Percentiles rank a stretch among this genome's conserved stretches.
Conservation (phyloP, 2,797 vertebrate genomes). For the Rhadinocentrus ornatus region DNA sequence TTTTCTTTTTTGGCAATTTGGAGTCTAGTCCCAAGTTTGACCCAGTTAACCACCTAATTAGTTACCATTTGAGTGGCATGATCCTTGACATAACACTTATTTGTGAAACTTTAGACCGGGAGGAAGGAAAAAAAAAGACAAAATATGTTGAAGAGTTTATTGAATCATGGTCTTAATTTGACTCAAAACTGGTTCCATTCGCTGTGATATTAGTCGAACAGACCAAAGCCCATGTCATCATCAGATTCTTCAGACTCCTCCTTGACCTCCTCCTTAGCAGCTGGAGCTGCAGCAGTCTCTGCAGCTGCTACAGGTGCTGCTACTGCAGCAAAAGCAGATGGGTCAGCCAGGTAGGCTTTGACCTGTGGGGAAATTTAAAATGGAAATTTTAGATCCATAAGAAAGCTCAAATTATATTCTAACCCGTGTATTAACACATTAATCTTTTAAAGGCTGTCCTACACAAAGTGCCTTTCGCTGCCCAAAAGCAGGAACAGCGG, state of each 20-base stretch:
- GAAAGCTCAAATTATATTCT: neutral
- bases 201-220: conserved; percentile 87
- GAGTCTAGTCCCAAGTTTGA: neutral
- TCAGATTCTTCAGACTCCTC: conserved; percentile 96
- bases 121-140: neutral
- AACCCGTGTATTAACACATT: neutral
- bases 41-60: no score
- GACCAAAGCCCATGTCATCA: conserved; percentile 96
- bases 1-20: no score
- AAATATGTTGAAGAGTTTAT: conserved; percentile 45
- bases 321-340: conserved; percentile 90
- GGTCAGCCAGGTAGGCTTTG: conserved; percentile 95
- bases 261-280: conserved; percentile 81
- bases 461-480: neutral
- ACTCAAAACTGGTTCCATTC: conserved; percentile 34
- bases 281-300: conserved; percentile 68
- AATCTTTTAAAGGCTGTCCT: neutral
- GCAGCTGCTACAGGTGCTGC: conserved; percentile 81
- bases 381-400: neutral
- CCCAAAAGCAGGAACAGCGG: conserved; percentile 26
- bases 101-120: no score
- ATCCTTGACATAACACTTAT: no score
- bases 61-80: no score
- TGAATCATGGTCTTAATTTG: conserved; percentile 51
- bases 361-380: conserved; percentile 79